Conservation (phyloP, 2,888 invertebrate species). For the Glyphotaelius pellucidus region DNA sequence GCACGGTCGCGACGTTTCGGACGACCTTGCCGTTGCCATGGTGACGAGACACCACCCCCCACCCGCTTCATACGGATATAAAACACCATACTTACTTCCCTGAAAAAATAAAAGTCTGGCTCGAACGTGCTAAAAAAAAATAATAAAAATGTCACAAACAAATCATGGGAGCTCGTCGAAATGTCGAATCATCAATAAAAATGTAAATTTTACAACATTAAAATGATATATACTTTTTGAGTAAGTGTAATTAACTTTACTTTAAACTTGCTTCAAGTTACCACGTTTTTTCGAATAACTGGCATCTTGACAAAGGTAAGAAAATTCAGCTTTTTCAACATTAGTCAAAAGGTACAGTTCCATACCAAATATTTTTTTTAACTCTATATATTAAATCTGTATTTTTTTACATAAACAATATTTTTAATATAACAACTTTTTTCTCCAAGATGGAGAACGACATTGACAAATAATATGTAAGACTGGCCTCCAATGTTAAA, state of each 20-base stretch:
- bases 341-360: no score
- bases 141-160: neutral
- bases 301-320: slow-evolving; percentile 9
- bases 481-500: neutral
- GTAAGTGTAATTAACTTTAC: neutral
- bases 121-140: slow-evolving; percentile 1
- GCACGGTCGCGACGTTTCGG: slow-evolving; percentile 62
- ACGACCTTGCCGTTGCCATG: slow-evolving; percentile 65
- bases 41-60: slow-evolving; percentile 60
- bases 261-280: neutral
- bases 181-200: neutral
- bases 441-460: neutral
- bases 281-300: slow-evolving; percentile 18
- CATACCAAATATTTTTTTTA: neutral
- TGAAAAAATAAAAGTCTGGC: slow-evolving; percentile 37
- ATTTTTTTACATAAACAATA: neutral
- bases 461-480: neutral
- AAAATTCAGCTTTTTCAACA: no score
- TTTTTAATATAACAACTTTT: neutral
- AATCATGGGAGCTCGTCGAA: neutral
- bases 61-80: slow-evolving; percentile 48
- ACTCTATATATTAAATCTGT: neutral
- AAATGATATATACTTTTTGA: slow-evolving; percentile 6
- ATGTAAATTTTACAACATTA: neutral
- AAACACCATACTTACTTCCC: slow-evolving; percentile 35